Percentiles rank a stretch among this genome's conserved stretches.
Evolutionary conservation across 2,113 vertebrate genomes (phyloP).

Genomic region (Balaeniceps rex): DNA sequence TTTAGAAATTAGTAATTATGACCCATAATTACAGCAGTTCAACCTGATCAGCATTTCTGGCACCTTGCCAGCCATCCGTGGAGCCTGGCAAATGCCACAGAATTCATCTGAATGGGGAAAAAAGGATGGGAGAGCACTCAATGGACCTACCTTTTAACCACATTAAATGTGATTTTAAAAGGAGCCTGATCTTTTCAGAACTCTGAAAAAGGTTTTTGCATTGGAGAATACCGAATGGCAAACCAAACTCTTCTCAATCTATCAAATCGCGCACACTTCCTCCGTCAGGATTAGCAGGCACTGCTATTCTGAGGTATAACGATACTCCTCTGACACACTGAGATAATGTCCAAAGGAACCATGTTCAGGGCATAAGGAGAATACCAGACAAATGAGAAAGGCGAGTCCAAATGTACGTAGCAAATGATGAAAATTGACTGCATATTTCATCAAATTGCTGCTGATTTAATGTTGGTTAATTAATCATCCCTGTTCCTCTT

Average conservation of each 20-base stretch:
- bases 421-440: slow-evolving; percentile 50
- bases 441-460: slow-evolving; percentile 50
- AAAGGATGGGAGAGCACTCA: background rate
- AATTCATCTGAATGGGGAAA: background rate
- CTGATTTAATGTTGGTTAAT: slow-evolving; percentile 45
- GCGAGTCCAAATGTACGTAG: background rate
- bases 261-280: background rate
- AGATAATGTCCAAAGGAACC: slow-evolving; percentile 42
- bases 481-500: slow-evolving; percentile 46
- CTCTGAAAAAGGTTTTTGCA: background rate
- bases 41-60: slow-evolving; percentile 66
- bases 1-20: slow-evolving; percentile 81
- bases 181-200: background rate
- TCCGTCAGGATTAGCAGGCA: background rate
- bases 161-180: background rate
- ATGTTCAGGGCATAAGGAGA: background rate
- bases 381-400: slow-evolving; percentile 51
- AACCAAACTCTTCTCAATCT: background rate
- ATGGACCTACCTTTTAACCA: background rate
- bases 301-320: background rate
- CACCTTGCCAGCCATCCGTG: slow-evolving; percentile 39
- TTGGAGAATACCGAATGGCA: background rate
- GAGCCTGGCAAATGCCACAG: background rate
- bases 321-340: background rate
- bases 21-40: slow-evolving; percentile 77